Base-by-base conservation (phyloP, 2,797 vertebrate genomes). In the Sebastes trivittatus region DNA sequence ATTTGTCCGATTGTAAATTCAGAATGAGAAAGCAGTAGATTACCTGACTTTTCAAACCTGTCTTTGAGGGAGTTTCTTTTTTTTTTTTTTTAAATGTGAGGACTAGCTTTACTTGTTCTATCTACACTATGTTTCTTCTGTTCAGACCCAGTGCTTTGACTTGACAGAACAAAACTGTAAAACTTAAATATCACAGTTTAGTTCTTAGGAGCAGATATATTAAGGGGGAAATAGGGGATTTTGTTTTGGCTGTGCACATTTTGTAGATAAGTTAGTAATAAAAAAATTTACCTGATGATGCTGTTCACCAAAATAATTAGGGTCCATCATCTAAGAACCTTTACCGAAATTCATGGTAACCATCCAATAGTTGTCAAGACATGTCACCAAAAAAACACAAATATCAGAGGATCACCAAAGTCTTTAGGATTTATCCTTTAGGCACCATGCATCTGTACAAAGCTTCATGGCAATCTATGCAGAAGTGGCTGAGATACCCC, bases 331-430 rank as follows among this genome's bases (percentile, higher is more conserved):
- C 49, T 54, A 54, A 54, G 49, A 54, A 54, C 16, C 7, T 49
- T 0, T 49, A 49, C 18, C 3, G 3, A 20, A 49, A 2, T 11
- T 36, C 3, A 36, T 38, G 5, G 16, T 8, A 22, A 22, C 7
- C 20, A 60, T 61, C 20, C 27, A 22, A 7, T 6, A 10, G 70
- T 23, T 36, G 1, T 54, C 0, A 67, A 18, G 13, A 29, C 4
- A 29, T 18, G 1, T 14, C 7, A 7, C 4, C 3, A 42, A 49
- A 32, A 18, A 10, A 27, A 4, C 1, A 3, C 0, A n/a, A 14
- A 59, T n/a, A 6, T 70, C 46, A 49, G 46, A 49, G 18, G 7
- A 49, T 59, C 56, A 29, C 56, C 27, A 14, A 59, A 59, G 25
- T 59, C 13, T 27, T 29, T 4, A 18, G 56, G 27, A 25, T 59